Conservation (phyloP, 2,888 invertebrate species). For the Didymodactylos carnosus region DNA sequence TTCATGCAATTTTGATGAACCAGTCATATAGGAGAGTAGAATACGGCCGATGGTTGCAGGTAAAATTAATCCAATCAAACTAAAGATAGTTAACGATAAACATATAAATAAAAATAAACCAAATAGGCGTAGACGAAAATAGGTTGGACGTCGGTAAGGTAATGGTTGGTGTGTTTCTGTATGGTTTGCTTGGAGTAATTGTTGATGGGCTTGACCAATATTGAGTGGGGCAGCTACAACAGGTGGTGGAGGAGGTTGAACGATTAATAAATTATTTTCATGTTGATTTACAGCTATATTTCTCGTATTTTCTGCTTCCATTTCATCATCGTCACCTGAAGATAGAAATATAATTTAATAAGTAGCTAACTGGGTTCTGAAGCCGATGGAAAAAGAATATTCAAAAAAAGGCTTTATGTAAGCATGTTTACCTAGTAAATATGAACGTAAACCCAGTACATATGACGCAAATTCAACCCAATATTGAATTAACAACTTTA, state of each 20-base stretch:
- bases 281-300: slow-evolving; percentile 18
- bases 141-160: not conserved
- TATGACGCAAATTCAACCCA: slow-evolving; percentile 43
- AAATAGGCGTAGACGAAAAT: not conserved
- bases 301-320: not conserved
- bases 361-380: not conserved
- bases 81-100: not conserved
- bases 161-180: not conserved
- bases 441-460: slow-evolving; percentile 64
- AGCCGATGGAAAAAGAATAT: not conserved
- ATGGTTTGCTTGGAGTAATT: not conserved
- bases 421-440: slow-evolving; percentile 56
- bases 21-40: slow-evolving; percentile 66
- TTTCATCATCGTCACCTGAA: no score
- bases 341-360: not conserved
- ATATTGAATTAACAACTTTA: slow-evolving; percentile 47
- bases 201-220: not conserved
- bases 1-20: slow-evolving; percentile 56
- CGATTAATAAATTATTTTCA: slow-evolving; percentile 16
- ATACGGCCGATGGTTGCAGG: slow-evolving; percentile 64
- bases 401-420: not conserved
- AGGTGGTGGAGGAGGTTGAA: slow-evolving; percentile 11
- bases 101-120: not conserved
- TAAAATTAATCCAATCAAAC: slow-evolving; percentile 14
- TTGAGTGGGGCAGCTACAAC: slow-evolving; percentile 14